Evolutionary conservation across 2,888 invertebrate species (phyloP).

Genomic region (Phengaris arion): DNA sequence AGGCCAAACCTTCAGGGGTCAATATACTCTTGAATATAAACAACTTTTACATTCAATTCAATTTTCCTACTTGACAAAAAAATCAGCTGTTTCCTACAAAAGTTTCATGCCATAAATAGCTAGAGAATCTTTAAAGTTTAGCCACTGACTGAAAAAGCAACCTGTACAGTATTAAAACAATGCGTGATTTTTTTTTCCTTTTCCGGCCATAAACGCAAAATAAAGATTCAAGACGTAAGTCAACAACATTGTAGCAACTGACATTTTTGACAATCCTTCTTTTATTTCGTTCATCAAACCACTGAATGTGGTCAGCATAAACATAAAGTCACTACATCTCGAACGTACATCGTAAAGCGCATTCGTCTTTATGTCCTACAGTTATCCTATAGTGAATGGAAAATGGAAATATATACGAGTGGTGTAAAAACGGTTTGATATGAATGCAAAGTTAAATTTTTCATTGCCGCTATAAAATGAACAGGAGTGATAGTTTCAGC

Average conservation of each 20-base stretch:
- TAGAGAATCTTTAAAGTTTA: no score
- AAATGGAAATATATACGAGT: background rate
- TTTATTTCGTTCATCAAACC: background rate
- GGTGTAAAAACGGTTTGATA: slow-evolving; percentile 21
- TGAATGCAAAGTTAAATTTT: slow-evolving; percentile 10
- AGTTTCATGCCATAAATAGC: no score
- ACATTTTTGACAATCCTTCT: background rate
- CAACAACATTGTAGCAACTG: background rate
- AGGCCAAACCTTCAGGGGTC: no score
- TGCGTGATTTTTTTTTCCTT: no score
- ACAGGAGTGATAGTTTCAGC: background rate
- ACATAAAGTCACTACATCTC: background rate
- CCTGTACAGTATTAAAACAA: no score
- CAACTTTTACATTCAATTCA: no score
- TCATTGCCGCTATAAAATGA: slow-evolving; percentile 14
- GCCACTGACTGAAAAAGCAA: no score
- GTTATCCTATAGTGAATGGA: background rate
- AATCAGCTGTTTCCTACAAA: no score
- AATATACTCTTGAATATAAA: no score
- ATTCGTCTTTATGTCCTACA: slow-evolving; percentile 2
- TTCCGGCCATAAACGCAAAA: no score
- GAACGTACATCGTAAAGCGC: slow-evolving; percentile 14
- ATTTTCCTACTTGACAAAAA: no score
- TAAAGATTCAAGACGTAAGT: no score
- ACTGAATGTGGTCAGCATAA: background rate